Evolutionary conservation across 1,140 invertebrate genomes (phyloP), one percentile per base, ranked within the genome.

Genomic region (Drosophila kanapiae): DNA sequence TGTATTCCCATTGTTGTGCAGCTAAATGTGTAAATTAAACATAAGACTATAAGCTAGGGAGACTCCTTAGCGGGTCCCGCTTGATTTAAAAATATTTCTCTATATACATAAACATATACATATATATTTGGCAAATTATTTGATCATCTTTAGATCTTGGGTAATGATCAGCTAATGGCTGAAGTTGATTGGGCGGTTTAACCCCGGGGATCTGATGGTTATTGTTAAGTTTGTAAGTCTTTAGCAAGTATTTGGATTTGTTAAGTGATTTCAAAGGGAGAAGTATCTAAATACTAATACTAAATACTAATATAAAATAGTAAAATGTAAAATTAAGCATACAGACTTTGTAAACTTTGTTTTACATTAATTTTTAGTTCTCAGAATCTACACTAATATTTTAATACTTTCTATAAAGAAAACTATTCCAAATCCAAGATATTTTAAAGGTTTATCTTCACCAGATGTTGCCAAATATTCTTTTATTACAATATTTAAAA

Each of bases 11-110:
- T 70, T 74, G 35, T 60, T 70, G 71, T 81, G 60, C 78, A 78
- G 78, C 72, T 53, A 78, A 86, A 86, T 82, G 68, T 78, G 61
- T 70, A 86, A 85, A 85, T 85, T 85, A 71, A 78, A 77, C 60
- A 62, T 63, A 43, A 59, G 67, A 78, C 38, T 38, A 31, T 27
- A 11, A 29, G 58, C 48, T 43, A 58, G 56, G 63, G 75, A 63
- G 75, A 75, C 80, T 82, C 70, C 67, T 42, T 42, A 31, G 68
- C 23, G 40, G 38, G 6, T 53, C 6, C 48, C 18, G 60, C 59
- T 62, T 40, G 2, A 27, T 13, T 42, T 75, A 75, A n/a, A 54
- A 75, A 57, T 64, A 75, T 75, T 38, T 49, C 16, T 64, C 37
- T 48, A 61, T 53, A 72, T 74, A 53, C 62, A 67, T 63, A n/a